These are phyloP conservation scores for Diplodus puntazzo DNA, from an alignment of 2,797 vertebrate species.

Conservation along the genomic window DNA sequence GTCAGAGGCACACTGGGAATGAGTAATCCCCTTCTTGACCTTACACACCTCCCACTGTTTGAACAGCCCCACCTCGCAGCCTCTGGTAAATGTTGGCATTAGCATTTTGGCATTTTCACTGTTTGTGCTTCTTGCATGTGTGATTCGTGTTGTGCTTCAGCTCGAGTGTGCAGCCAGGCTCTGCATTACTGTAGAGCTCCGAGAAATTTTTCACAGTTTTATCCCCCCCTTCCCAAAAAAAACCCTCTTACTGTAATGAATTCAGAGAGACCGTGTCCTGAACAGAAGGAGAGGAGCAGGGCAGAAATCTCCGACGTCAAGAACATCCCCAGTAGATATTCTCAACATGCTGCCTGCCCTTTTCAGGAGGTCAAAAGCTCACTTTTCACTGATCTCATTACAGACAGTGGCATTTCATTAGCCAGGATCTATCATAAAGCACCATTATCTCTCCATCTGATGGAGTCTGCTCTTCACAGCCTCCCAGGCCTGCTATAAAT, in stretches of 20 bases:
- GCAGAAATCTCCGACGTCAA: constrained; percentile 47
- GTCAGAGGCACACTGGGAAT: constrained; percentile 66
- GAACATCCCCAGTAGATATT: constrained; percentile 63
- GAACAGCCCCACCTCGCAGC: constrained; percentile 78
- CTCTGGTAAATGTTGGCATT: constrained; percentile 87
- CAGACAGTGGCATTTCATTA: constrained; percentile 85
- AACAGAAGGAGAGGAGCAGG: constrained; percentile 16
- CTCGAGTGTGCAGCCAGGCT: constrained; percentile 26
- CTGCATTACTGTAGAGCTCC: neutral
- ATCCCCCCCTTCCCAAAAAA: neutral
- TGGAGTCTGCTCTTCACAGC: constrained; percentile 78
- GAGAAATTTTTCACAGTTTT: constrained; percentile 34
- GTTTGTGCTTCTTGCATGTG: constrained; percentile 71
- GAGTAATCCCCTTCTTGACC: constrained; percentile 79
- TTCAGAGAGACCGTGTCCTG: neutral
- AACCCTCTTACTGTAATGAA: neutral
- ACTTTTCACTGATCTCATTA: constrained; percentile 86
- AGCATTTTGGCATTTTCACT: constrained; percentile 89
- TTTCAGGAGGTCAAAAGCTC: constrained; percentile 79
- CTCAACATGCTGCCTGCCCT: constrained; percentile 71
- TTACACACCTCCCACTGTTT: constrained; percentile 80
- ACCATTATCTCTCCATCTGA: constrained; percentile 81
- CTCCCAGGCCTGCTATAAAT: constrained; percentile 80
- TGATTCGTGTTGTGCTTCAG: constrained; percentile 43
- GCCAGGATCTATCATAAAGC: constrained; percentile 79